Percentiles rank a stretch among this genome's conserved stretches.
Conservation (phyloP, 2,797 vertebrate species). For the Taenioides sp. region DNA sequence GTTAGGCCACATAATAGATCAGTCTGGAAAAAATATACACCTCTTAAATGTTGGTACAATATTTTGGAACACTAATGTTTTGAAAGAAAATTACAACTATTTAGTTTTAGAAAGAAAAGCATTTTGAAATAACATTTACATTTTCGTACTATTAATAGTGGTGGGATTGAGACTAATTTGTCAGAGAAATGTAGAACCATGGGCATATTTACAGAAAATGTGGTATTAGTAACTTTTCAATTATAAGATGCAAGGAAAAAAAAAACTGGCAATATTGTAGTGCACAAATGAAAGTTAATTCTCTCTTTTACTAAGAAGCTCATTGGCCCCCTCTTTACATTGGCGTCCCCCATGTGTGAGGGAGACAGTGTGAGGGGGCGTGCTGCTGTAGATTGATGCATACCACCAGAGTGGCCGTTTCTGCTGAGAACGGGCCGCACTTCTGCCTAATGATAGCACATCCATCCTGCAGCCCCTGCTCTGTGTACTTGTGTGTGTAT, state of each 20-base stretch:
- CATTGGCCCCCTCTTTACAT: conserved; percentile 20
- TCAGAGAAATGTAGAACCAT: not conserved
- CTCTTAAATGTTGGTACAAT: not conserved
- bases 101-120: not conserved
- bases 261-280: conserved; percentile 20
- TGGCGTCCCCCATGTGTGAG: conserved; percentile 33
- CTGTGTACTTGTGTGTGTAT: conserved; percentile 54
- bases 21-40: not conserved
- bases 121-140: not conserved
- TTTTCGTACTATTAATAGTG: not conserved
- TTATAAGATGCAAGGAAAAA: not conserved
- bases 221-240: not conserved
- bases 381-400: conserved; percentile 87
- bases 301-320: conserved; percentile 40
- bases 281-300: conserved; percentile 40
- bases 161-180: not conserved
- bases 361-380: conserved; percentile 54
- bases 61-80: not conserved
- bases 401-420: conserved; percentile 86
- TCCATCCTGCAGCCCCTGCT: conserved; percentile 85
- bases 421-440: conserved; percentile 85
- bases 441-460: conserved; percentile 92
- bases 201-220: not conserved
- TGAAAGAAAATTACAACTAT: not conserved
- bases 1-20: not conserved